Conservation (phyloP, 2,888 invertebrate species). For the Emmelina monodactyla region DNA sequence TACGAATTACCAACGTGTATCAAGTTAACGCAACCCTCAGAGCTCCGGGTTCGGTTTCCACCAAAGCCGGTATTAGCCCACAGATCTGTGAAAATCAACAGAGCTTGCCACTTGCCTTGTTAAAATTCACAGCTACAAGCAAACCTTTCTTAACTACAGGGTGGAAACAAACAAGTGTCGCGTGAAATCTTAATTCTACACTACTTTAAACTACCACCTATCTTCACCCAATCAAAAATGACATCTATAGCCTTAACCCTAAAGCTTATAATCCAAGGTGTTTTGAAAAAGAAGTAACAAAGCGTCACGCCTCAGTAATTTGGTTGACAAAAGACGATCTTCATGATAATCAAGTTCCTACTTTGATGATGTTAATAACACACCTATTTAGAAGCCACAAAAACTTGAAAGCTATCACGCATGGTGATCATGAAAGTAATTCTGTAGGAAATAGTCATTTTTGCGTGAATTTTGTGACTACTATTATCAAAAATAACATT, state of each 20-base stretch:
- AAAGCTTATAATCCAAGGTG: not conserved
- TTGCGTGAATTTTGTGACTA: too few species aligned
- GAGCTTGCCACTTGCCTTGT: conserved; percentile 37
- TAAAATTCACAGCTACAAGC: conserved; percentile 45
- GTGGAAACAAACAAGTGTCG: conserved; percentile 52
- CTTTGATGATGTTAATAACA: conserved; percentile 25
- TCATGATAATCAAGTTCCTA: conserved; percentile 34
- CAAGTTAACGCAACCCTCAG: not conserved
- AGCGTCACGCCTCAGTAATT: conserved; percentile 37
- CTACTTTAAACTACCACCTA: conserved; percentile 27
- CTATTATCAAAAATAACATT: too few species aligned
- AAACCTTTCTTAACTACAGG: conserved; percentile 31
- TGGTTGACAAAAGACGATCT: conserved; percentile 30
- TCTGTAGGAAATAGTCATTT: too few species aligned
- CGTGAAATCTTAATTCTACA: conserved; percentile 48
- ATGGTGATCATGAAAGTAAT: conserved; percentile 19
- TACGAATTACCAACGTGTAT: not conserved
- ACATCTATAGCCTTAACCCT: not conserved
- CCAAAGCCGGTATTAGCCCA: conserved; percentile 23
- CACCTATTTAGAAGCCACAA: too few species aligned
- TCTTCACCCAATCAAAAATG: not conserved
- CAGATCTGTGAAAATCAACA: conserved; percentile 32
- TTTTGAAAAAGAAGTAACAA: not conserved
- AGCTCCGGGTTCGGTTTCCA: conserved; percentile 8
- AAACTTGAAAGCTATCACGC: too few species aligned